These are phyloP conservation scores for Samia ricini DNA, from an alignment of 1,140 invertebrate genomes.

Conservation along the genomic window DNA sequence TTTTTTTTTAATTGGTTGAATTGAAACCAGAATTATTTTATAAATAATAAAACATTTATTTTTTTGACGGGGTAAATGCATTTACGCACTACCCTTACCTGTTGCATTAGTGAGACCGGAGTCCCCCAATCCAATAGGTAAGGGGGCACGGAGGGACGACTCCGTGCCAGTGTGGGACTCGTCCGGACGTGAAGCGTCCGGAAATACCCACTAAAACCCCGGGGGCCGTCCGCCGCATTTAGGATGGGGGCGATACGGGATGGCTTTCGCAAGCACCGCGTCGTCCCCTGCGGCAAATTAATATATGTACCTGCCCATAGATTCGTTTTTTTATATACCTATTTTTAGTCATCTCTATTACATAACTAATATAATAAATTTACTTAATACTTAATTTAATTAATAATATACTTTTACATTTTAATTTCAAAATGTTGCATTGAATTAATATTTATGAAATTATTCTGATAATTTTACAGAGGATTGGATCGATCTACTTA, in stretches of 20 bases:
- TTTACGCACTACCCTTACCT: too few species aligned
- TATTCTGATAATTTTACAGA: slow-evolving; percentile 2
- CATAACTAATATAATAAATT: neutral
- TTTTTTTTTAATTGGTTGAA: neutral
- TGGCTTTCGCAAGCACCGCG: too few species aligned
- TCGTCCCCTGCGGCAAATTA: too few species aligned
- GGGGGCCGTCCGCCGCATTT: too few species aligned
- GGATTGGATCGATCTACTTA: slow-evolving; percentile 1
- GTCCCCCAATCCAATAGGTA: too few species aligned
- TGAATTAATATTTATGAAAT: neutral
- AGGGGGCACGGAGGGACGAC: too few species aligned
- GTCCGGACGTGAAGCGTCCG: too few species aligned
- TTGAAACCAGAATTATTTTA: neutral
- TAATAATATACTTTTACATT: neutral
- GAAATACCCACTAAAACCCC: too few species aligned
- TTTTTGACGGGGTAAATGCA: too few species aligned
- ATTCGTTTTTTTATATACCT: neutral
- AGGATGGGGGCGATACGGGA: too few species aligned
- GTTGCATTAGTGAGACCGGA: too few species aligned
- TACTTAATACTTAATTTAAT: neutral
- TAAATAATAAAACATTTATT: neutral
- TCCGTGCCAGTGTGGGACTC: too few species aligned
- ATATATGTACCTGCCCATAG: neutral
- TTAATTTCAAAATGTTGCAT: neutral
- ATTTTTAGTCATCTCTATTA: neutral